These are phyloP conservation scores for Brevimyrus niger DNA, from an alignment of 2,113 vertebrate genomes.

Conservation along the genomic window DNA sequence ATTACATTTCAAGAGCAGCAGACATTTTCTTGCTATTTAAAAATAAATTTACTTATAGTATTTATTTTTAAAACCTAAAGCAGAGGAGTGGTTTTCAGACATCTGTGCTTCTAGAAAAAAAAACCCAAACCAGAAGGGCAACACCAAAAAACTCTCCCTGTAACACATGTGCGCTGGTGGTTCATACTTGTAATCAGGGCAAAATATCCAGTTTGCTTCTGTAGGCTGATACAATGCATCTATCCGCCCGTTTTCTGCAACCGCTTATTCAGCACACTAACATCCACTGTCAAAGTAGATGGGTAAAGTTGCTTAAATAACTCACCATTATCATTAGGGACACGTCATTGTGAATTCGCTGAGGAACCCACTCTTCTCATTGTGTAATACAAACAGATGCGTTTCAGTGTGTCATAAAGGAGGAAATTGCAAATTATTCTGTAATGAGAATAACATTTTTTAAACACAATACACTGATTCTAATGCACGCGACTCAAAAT, in stretches of 20 bases:
- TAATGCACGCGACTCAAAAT: not conserved
- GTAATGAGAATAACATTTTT: not conserved
- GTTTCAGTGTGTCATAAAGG: not conserved
- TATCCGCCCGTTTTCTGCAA: not conserved
- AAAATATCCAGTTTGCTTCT: not conserved
- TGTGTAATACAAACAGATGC: not conserved
- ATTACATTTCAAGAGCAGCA: not conserved
- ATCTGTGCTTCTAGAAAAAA: not conserved
- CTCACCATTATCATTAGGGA: not conserved
- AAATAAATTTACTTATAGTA: not conserved
- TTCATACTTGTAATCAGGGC: not conserved
- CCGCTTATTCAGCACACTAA: not conserved
- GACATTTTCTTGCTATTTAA: not conserved
- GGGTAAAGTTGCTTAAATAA: not conserved
- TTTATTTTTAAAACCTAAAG: not conserved
- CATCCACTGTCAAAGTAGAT: not conserved
- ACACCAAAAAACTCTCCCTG: not conserved
- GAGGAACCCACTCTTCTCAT: not conserved
- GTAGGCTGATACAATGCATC: not conserved
- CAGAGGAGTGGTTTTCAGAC: not conserved
- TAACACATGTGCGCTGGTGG: not conserved
- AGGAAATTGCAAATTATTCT: not conserved
- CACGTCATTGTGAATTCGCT: not conserved
- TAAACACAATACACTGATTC: slow-evolving; percentile 2
- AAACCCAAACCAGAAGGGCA: not conserved